A percentile compares a stretch with the other conserved stretches of the same genome.
These are phyloP conservation scores for Zeugodacus cucurbitae DNA, from an alignment of 1,140 invertebrate species.

Conservation along the genomic window DNA sequence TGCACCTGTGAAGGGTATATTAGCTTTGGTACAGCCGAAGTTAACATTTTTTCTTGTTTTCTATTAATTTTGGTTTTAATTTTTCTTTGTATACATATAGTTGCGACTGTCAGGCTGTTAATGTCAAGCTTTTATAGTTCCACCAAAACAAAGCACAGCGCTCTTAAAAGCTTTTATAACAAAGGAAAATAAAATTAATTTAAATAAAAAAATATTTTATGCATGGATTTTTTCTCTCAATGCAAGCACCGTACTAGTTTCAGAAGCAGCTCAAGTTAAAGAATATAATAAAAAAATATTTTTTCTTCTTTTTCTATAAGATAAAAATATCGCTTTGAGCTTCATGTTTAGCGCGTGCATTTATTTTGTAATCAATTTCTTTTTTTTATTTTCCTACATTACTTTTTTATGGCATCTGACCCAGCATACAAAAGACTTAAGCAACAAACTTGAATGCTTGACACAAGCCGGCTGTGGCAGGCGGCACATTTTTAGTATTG, in stretches of 20 bases:
- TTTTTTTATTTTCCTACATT: background rate
- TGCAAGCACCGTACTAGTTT: background rate
- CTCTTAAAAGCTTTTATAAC: background rate
- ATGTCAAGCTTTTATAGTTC: too few species aligned
- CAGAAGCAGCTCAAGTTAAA: background rate
- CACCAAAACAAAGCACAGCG: background rate
- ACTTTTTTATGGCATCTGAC: background rate
- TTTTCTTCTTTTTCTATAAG: background rate
- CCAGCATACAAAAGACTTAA: constrained; percentile 42
- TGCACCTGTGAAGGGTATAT: too few species aligned
- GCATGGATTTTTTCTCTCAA: background rate
- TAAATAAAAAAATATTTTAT: background rate
- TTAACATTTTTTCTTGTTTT: too few species aligned
- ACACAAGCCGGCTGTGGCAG: background rate
- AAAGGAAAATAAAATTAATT: background rate
- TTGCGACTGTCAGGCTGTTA: too few species aligned
- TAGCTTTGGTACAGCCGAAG: too few species aligned
- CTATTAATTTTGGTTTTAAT: too few species aligned
- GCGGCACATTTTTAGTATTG: background rate
- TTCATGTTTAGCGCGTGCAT: background rate
- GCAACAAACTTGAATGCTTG: constrained; percentile 10
- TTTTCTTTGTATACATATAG: too few species aligned
- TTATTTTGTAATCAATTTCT: constrained; percentile 1
- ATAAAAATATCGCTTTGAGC: background rate
- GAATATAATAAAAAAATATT: background rate